A percentile compares a stretch with the other conserved stretches of the same genome.
Evolutionary conservation across 2,113 vertebrate species (phyloP).

Genomic region (Rhegmatorhina hoffmannsi): DNA sequence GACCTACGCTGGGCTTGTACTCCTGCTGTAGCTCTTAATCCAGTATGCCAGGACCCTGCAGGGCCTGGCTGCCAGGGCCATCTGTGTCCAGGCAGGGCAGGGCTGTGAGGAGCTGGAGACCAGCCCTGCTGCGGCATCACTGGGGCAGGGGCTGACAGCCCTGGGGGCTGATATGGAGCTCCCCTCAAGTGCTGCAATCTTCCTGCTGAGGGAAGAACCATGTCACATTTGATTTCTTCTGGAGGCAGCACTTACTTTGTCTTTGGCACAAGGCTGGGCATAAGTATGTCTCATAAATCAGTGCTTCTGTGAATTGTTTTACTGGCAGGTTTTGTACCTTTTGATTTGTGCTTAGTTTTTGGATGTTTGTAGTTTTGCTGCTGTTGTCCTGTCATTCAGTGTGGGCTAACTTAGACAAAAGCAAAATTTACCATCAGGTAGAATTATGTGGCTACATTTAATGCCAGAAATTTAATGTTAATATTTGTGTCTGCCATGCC

Average conservation of each 20-base stretch:
- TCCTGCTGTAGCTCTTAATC: not conserved
- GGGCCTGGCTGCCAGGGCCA: not conserved
- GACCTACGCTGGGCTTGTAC: not conserved
- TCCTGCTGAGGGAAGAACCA: not conserved
- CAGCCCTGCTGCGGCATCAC: rapidly evolving
- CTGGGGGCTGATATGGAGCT: not conserved
- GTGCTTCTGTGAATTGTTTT: not conserved
- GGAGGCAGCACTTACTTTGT: not conserved
- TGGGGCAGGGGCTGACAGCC: not conserved
- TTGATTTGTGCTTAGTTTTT: not conserved
- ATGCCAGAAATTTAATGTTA: not conserved
- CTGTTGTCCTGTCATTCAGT: not conserved
- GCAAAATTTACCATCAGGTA: not conserved
- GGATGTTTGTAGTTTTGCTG: not conserved
- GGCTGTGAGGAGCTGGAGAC: not conserved
- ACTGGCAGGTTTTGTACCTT: not conserved
- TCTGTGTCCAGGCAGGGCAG: not conserved
- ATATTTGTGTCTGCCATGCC: not conserved
- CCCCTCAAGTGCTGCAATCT: not conserved
- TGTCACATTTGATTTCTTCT: not conserved
- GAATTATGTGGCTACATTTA: not conserved
- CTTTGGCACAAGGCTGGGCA: not conserved
- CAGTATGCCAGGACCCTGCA: not conserved
- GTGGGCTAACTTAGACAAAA: not conserved
- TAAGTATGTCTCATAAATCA: not conserved